Evolutionary conservation across 2,888 invertebrate genomes (phyloP).

Genomic region (Pristionchus exspectatus): DNA sequence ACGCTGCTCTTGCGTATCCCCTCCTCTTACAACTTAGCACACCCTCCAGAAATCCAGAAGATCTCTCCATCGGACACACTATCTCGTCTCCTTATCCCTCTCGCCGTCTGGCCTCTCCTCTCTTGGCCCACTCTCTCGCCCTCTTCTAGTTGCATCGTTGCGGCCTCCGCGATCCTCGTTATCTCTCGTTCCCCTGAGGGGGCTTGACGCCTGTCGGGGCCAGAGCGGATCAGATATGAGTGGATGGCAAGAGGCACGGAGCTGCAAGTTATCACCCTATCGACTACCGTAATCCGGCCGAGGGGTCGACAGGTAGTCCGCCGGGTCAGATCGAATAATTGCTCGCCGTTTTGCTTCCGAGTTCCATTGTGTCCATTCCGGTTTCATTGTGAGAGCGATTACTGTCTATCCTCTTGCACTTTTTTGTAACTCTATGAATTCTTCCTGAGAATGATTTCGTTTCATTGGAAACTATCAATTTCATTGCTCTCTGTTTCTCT

Average conservation of each 20-base stretch:
- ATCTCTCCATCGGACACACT: background rate
- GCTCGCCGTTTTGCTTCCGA: background rate
- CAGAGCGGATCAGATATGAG: background rate
- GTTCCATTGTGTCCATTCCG: background rate
- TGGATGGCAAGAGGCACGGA: background rate
- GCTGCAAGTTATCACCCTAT: background rate
- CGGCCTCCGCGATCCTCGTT: background rate
- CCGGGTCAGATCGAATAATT: background rate
- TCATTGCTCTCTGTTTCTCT: background rate
- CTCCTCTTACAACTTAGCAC: constrained; percentile 36
- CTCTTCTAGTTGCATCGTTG: constrained; percentile 16
- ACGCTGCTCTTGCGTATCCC: constrained; percentile 27
- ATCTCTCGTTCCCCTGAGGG: constrained; percentile 1
- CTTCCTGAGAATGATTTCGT: background rate
- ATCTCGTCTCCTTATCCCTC: constrained; percentile 3
- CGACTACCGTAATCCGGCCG: background rate
- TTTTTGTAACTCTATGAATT: background rate
- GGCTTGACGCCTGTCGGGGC: constrained; percentile 40
- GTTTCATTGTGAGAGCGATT: background rate
- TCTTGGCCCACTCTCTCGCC: background rate
- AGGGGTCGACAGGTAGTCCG: background rate
- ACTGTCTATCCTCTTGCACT: constrained; percentile 24
- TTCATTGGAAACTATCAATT: constrained; percentile 12
- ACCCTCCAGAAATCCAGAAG: constrained; percentile 33
- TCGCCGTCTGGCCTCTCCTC: background rate